These are phyloP conservation scores for Antheraea pernyi DNA, from an alignment of 1,140 invertebrate genomes.

Conservation along the genomic window DNA sequence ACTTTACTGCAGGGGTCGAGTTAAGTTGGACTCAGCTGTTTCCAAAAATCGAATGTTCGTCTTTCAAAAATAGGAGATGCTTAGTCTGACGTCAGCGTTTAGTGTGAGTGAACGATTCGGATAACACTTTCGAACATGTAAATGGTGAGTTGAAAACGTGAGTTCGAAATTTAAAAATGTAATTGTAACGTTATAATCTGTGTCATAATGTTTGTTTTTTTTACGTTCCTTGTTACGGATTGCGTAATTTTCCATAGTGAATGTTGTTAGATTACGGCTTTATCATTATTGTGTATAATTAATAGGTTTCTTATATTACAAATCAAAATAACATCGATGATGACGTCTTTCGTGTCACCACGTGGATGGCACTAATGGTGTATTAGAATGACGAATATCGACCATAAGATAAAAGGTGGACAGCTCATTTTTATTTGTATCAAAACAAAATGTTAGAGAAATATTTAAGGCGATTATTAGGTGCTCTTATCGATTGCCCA, in stretches of 20 bases:
- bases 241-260: neutral
- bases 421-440: neutral
- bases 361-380: neutral
- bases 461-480: neutral
- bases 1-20: conserved; percentile 24
- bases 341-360: neutral
- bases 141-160: conserved; percentile 60
- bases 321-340: neutral
- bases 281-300: neutral
- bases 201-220: neutral
- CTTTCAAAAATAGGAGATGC: conserved; percentile 19
- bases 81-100: conserved; percentile 63
- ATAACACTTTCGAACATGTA: conserved; percentile 49
- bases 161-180: neutral
- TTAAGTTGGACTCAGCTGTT: conserved; percentile 57
- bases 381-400: neutral
- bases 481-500: neutral
- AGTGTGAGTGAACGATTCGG: conserved; percentile 44
- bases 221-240: neutral
- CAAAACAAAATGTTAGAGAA: neutral
- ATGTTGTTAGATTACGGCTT: neutral
- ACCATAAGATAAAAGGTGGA: neutral
- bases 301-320: no score
- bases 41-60: conserved; percentile 57
- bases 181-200: neutral